A percentile compares a stretch with the other conserved stretches of the same genome.
These are phyloP conservation scores for Plestiodon gilberti DNA, from an alignment of 2,113 vertebrate species.

Conservation along the genomic window DNA sequence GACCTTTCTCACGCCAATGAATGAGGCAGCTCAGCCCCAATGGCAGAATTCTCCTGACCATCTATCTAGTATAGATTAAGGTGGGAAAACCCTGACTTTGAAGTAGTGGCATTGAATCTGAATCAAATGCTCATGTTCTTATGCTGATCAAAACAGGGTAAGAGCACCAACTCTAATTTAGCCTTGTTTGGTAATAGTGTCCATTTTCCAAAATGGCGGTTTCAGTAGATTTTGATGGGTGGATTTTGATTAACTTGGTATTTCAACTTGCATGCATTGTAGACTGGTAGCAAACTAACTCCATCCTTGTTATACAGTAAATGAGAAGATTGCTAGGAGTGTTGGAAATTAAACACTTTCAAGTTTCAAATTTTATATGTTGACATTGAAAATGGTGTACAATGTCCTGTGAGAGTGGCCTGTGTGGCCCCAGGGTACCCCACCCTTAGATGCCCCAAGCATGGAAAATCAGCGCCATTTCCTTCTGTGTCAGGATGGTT, in stretches of 20 bases:
- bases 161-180: not conserved
- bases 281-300: not conserved
- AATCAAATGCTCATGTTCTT: not conserved
- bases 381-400: too few relatives aligned
- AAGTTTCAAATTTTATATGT: too few relatives aligned
- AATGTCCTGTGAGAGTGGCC: too few relatives aligned
- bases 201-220: not conserved
- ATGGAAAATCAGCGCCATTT: too few relatives aligned
- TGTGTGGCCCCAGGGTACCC: too few relatives aligned
- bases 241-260: not conserved
- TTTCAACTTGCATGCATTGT: not conserved
- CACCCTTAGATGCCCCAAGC: too few relatives aligned
- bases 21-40: not conserved
- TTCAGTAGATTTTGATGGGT: not conserved
- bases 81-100: not conserved
- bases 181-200: not conserved
- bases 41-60: not conserved
- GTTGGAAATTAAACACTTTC: not conserved
- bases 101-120: not conserved
- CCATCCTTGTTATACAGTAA: not conserved
- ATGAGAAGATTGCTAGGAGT: not conserved
- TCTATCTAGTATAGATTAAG: too few relatives aligned
- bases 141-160: not conserved
- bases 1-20: not conserved
- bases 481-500: too few relatives aligned